A percentile compares a stretch with the other conserved stretches of the same genome.
Evolutionary conservation across 2,113 vertebrate genomes (phyloP).

Genomic region (Ondatra zibethicus): DNA sequence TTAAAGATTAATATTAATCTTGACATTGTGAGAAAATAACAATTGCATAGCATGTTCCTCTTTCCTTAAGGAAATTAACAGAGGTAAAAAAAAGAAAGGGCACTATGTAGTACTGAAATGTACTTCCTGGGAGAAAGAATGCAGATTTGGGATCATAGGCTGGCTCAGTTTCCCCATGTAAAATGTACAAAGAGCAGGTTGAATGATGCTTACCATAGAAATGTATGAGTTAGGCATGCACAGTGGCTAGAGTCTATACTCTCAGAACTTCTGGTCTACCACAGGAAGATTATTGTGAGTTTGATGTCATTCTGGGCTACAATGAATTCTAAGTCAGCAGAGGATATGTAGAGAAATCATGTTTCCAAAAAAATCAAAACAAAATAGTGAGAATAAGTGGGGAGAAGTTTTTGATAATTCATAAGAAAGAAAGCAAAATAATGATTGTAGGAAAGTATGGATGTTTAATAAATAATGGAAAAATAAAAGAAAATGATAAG

Average conservation of each 20-base stretch:
- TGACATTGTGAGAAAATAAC: not conserved
- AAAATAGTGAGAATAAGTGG: not conserved
- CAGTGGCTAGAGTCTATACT: not conserved
- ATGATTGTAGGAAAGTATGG: not conserved
- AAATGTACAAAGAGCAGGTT: not conserved
- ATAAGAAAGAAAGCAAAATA: not conserved
- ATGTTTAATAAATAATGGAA: not conserved
- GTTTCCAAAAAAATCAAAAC: not conserved
- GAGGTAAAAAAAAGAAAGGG: not conserved
- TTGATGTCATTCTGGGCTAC: not conserved
- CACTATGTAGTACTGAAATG: not conserved
- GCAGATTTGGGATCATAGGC: not conserved
- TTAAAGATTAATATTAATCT: not conserved
- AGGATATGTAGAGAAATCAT: not conserved
- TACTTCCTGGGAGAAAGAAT: not conserved
- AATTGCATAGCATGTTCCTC: not conserved
- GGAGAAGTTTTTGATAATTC: not conserved
- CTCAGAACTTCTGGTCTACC: not conserved
- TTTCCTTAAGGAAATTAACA: not conserved
- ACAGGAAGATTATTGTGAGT: not conserved
- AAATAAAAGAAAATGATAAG: not conserved
- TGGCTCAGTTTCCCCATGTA: not conserved
- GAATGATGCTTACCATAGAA: not conserved
- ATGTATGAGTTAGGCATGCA: not conserved
- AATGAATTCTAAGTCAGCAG: not conserved